Evolutionary conservation across 2,888 invertebrate species (phyloP).

Genomic region (Congeria kusceri): DNA sequence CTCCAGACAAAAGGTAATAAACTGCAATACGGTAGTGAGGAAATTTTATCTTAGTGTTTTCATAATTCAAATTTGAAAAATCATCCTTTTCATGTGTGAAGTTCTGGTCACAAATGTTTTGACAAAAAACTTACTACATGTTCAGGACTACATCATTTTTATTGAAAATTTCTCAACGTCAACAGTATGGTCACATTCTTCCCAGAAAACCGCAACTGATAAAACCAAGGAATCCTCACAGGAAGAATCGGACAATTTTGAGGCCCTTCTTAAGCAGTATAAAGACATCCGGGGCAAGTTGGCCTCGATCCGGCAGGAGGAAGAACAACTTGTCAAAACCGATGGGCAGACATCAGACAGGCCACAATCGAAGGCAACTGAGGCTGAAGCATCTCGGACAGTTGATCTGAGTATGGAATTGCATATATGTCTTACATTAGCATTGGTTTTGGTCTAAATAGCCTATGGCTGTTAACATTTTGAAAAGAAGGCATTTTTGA

Average conservation of each 20-base stretch:
- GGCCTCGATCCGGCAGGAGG: slow-evolving; percentile 59
- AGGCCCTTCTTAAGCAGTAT: slow-evolving; percentile 63
- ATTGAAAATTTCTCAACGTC: slow-evolving; percentile 44
- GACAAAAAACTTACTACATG: too few relatives aligned
- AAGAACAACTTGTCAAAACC: slow-evolving; percentile 42
- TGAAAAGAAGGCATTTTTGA: too few relatives aligned
- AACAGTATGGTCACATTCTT: slow-evolving; percentile 67
- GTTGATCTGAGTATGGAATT: slow-evolving; percentile 18
- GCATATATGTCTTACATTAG: too few relatives aligned
- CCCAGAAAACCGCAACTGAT: slow-evolving; percentile 40
- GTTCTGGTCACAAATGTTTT: too few relatives aligned
- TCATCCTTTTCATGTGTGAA: too few relatives aligned
- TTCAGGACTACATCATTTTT: too few relatives aligned
- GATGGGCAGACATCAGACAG: slow-evolving; percentile 21
- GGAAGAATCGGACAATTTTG: slow-evolving; percentile 55
- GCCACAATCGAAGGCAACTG: neutral
- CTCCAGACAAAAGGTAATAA: too few relatives aligned
- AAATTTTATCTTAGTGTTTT: too few relatives aligned
- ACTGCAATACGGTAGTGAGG: too few relatives aligned
- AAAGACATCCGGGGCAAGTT: slow-evolving; percentile 68
- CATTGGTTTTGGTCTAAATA: too few relatives aligned
- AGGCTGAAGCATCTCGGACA: neutral
- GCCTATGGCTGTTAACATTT: too few relatives aligned
- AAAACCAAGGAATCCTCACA: neutral
- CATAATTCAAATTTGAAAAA: too few relatives aligned